Evolutionary conservation across 2,888 invertebrate species (phyloP).

Genomic region (Netelia fuscicornis): DNA sequence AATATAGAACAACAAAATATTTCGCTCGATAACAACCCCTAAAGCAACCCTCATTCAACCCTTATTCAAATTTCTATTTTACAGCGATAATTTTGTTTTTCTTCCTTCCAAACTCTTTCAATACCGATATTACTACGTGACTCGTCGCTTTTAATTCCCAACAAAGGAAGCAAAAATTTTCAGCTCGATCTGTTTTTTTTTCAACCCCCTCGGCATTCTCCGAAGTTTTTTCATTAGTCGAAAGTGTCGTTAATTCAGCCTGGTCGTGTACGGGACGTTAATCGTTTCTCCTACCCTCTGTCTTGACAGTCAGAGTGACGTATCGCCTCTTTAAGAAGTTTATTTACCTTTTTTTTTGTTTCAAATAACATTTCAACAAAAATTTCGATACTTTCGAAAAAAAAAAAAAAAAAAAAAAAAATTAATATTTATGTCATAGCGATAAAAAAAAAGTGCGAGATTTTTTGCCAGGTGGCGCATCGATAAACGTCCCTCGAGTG

Average conservation of each 20-base stretch:
- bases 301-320: neutral
- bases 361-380: no score
- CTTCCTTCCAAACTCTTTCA: constrained; percentile 49
- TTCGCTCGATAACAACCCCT: no score
- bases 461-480: no score
- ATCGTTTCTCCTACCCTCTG: neutral
- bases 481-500: constrained; percentile 8
- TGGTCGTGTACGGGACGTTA: neutral
- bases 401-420: no score
- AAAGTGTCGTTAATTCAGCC: constrained; percentile 62
- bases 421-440: no score
- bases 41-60: no score
- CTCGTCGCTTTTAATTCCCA: constrained; percentile 43
- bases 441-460: no score
- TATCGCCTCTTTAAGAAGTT: no score
- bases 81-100: no score
- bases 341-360: neutral
- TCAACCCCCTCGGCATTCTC: constrained; percentile 38
- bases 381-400: no score
- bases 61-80: no score
- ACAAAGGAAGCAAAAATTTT: constrained; percentile 50
- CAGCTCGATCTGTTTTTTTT: constrained; percentile 39
- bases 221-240: constrained; percentile 67
- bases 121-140: constrained; percentile 49
- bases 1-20: no score